Base-by-base conservation (phyloP, 2,888 invertebrate species). In the Nomada goodeniana region DNA sequence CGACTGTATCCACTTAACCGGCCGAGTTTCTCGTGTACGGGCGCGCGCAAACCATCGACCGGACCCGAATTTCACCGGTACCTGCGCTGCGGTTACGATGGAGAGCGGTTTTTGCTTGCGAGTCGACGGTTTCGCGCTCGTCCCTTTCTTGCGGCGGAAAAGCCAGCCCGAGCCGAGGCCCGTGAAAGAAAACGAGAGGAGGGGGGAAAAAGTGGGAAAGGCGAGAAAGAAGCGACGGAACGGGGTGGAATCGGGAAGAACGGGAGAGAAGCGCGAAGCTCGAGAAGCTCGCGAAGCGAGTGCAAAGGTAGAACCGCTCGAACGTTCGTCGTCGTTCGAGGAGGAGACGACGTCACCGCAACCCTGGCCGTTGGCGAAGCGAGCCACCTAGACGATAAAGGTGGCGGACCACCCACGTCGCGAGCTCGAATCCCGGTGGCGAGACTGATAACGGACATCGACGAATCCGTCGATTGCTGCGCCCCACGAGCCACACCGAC, bases 381-480 rank as follows among this genome's bases (percentile, higher is more conserved):
- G 64, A 80, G 85, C 72, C 7, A 0, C 36, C 36, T 69, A 59
- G 76, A 73, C 60, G 78, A 70, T 75, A 68, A 82, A 71, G 84
- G 74, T 75, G 79, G 86, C 55, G 70, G 92, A 89, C 92, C 93
- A 93, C 93, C 93, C 92, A 92, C 92, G 91, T 90, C 81, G 91
- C 83, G 82, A 86, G 88, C 86, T 89, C 90, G 89, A 89, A 89
- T 26, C 91, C 90, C 90, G 86, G 90, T 91, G 90, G 91, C 90
- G 83, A 84, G 81, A 2, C 26, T 2, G 26, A 26, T 26, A 26
- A 26, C 26, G 26, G 26, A 26, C 64, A 26, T 13, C 63, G 82
- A 67, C 26, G 63, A 75, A 29, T 23, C 47, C 50, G 53, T n/a
- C 53, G 50, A 55, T 20, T 0, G 55, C n/a, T 7, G 36, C 36